Evolutionary conservation across 2,797 vertebrate genomes (phyloP).

Genomic region (Eremophila alpestris): DNA sequence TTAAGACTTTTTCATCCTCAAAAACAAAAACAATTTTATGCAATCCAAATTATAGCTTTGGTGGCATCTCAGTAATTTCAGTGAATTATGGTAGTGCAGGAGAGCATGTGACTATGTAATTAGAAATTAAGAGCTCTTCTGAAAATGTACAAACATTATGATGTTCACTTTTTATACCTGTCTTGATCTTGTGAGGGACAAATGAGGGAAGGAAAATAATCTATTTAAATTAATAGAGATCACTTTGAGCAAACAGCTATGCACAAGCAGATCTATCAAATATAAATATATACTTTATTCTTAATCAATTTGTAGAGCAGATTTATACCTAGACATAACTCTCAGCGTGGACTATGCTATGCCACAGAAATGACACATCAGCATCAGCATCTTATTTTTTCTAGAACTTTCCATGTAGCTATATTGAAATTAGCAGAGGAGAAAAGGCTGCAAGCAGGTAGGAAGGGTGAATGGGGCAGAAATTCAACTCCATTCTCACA

Average conservation of each 20-base stretch:
- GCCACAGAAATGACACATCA: neutral
- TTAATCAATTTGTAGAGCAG: neutral
- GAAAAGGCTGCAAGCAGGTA: neutral
- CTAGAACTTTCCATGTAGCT: neutral
- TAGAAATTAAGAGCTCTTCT: neutral
- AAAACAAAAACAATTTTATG: neutral
- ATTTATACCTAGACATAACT: neutral
- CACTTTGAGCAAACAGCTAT: neutral
- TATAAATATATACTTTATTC: neutral
- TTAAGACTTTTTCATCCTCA: neutral
- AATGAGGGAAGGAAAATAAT: neutral
- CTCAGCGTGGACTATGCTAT: neutral
- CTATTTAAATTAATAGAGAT: neutral
- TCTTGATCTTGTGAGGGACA: neutral
- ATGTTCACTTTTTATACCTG: neutral
- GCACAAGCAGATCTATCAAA: neutral
- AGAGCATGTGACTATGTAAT: neutral
- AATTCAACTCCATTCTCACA: neutral
- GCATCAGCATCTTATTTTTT: neutral
- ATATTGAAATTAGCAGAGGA: neutral
- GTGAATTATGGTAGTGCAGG: neutral
- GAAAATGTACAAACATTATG: neutral
- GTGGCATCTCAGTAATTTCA: neutral
- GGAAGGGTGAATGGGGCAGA: neutral
- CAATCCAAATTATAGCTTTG: neutral